Percentiles rank a stretch among this genome's conserved stretches.
Evolutionary conservation across 2,797 vertebrate species (phyloP).

Genomic region (Micrastur ruficollis): DNA sequence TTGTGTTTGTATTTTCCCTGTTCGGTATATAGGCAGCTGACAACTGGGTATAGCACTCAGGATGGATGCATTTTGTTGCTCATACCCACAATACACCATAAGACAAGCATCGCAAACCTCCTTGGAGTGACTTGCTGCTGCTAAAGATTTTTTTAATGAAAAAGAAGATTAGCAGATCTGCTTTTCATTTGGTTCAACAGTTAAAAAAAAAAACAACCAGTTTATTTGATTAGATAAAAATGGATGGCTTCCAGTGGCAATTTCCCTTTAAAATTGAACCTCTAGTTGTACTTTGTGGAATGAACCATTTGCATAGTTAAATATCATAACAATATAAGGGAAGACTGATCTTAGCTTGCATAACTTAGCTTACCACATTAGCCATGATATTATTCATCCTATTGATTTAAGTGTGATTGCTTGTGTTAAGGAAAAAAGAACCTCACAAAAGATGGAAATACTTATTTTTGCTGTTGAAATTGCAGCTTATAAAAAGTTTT

Average conservation of each 20-base stretch:
- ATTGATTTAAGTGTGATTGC: not conserved
- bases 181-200: not conserved
- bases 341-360: not conserved
- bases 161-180: not conserved
- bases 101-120: not conserved
- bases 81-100: not conserved
- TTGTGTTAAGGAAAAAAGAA: not conserved
- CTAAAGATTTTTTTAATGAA: not conserved
- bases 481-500: not conserved
- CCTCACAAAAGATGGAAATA: not conserved
- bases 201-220: not conserved
- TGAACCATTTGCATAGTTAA: not conserved
- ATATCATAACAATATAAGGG: not conserved
- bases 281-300: not conserved
- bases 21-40: not conserved
- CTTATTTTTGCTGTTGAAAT: not conserved
- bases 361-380: not conserved
- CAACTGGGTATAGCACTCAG: not conserved
- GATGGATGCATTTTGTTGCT: not conserved
- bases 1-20: not conserved
- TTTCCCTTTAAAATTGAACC: not conserved
- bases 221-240: not conserved
- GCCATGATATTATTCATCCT: not conserved
- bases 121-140: not conserved
- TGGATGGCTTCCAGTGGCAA: not conserved